phyloP scores from a whole-genome alignment of 1,140 invertebrate species.

The Hylaeus volcanicus region DNA sequence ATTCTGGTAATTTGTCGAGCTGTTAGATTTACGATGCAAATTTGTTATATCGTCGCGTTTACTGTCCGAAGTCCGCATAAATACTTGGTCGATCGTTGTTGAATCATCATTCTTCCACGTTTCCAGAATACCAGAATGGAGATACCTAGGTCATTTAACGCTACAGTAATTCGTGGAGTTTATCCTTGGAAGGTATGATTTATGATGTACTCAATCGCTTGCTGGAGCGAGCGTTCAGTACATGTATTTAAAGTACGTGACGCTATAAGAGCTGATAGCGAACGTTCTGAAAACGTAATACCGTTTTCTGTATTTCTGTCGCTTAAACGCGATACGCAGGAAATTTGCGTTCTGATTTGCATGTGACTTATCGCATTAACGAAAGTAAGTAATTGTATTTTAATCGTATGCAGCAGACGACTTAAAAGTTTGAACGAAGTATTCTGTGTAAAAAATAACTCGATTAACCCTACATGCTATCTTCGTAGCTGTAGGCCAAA shows the following conservation, averaged over 20 bases:
- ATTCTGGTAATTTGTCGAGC: too few relatives aligned
- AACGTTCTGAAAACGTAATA: not conserved
- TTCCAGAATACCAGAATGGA: not conserved
- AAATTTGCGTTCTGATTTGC: conserved; percentile 14
- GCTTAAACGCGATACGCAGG: not conserved
- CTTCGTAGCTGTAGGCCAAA: too few relatives aligned
- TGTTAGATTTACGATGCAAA: too few relatives aligned
- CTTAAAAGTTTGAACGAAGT: too few relatives aligned
- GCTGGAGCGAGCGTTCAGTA: not conserved
- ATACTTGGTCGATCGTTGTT: not conserved
- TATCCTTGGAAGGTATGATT: conserved; percentile 12
- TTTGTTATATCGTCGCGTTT: too few relatives aligned
- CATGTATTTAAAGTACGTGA: conserved; percentile 4
- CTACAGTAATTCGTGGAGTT: not conserved
- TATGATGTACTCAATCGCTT: not conserved
- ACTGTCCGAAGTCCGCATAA: too few relatives aligned
- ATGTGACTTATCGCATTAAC: not conserved
- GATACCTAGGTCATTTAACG: not conserved
- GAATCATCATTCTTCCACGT: not conserved
- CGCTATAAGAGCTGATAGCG: not conserved
- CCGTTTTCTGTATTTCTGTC: not conserved
- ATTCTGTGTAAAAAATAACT: too few relatives aligned
- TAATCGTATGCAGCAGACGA: too few relatives aligned
- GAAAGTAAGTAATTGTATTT: not conserved
- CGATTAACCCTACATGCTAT: too few relatives aligned